Conservation (phyloP, 2,888 invertebrate genomes). For the Nemotelus pantherinus region DNA sequence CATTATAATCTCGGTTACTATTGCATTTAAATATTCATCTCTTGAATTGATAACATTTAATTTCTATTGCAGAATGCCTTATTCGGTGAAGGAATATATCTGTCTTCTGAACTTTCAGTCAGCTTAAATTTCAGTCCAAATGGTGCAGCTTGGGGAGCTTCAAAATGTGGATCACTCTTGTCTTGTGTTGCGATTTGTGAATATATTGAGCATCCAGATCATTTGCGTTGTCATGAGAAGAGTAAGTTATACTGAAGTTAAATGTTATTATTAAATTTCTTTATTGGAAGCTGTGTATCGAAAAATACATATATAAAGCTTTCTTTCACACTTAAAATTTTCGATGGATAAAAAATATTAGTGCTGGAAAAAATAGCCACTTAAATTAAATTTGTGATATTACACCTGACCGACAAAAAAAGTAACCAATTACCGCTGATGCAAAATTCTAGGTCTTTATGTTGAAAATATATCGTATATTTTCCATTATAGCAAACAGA, state of each 20-base stretch:
- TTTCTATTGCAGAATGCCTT: constrained; percentile 67
- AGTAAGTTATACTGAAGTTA: constrained; percentile 44
- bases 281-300: background rate
- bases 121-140: constrained; percentile 78
- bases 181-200: constrained; percentile 85
- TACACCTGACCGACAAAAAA: too few species aligned
- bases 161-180: constrained; percentile 77
- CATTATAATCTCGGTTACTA: background rate
- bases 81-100: constrained; percentile 78
- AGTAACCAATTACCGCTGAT: too few species aligned
- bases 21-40: background rate
- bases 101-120: constrained; percentile 78
- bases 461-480: too few species aligned
- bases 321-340: too few species aligned
- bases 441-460: too few species aligned
- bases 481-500: too few species aligned
- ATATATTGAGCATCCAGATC: constrained; percentile 76
- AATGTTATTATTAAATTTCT: background rate
- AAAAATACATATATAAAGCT: too few species aligned
- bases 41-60: background rate
- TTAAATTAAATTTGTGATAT: too few species aligned
- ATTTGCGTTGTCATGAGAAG: constrained; percentile 68
- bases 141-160: constrained; percentile 80
- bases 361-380: too few species aligned
- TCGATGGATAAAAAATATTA: too few species aligned